Base-by-base conservation (phyloP, 1,140 invertebrate genomes). In the Sinonovacula constricta region DNA sequence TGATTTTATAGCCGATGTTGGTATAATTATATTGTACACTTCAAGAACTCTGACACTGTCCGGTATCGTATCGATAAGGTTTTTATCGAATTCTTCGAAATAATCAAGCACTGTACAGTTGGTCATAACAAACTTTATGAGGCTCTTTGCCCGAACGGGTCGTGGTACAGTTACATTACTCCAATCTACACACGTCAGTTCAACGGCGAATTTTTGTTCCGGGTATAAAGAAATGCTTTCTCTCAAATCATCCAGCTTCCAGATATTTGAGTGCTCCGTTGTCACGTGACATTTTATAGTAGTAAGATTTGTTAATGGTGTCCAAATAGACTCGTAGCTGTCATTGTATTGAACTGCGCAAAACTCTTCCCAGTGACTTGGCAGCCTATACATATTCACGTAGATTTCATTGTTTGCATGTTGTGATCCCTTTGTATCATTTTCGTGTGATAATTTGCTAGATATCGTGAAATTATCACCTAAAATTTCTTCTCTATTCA, bases 41-140 rank as follows among this genome's bases (percentile, higher is more conserved):
- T 74, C 51, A 3, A 81, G 14, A 28, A 68, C 28, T 36, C 56
- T 34, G 3, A 84, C 34, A 10, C 54, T 33, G 60, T 84, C 83
- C 3, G 75, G 75, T 26, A 67, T 80, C 10, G n/a, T 65, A 18
- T 62, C 28, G 12, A 68, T n/a, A 10, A 34, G 12, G 0, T 14
- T 14, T 15, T 69, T 69, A 0, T 65, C 56, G n/a, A 68, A 63
- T 31, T 82, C 83, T 0, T 26, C 39, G 14, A 84, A 51, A 51
- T 75, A 84, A 54, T 81, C 79, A 0, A 60, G 31, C 18, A 84
- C 39, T 15, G 34, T 26, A 70, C 83, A 84, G 1, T 59, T 45
- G 7, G 59, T 36, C 0, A 81, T 66, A 26, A 49, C 39, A 1
- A 84, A 22, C 2, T 68, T 54, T n/a, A 60, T 24, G 3, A 84